Base-by-base conservation (phyloP, 2,113 vertebrate genomes). In the Thryonomys swinderianus region DNA sequence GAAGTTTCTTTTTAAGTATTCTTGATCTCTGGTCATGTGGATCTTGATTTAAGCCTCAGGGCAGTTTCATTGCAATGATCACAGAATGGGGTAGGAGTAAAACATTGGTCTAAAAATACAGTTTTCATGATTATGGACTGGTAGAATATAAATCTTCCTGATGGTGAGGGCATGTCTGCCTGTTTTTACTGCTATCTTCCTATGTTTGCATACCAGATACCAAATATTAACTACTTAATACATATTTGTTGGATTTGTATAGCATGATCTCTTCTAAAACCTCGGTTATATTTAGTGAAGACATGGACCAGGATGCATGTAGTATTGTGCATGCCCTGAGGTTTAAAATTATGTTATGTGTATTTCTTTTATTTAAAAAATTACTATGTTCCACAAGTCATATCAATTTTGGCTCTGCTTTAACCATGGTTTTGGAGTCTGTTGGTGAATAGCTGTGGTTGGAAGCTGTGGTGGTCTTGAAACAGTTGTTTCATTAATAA, bases 371-470 rank as follows among this genome's bases (percentile, higher is more conserved):
- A 71, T 20, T 30, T 59, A 83, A 94, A 85, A 88, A 55, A 66
- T 81, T 61, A 30, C 93, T 91, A 20, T 90, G 84, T 88, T 91
- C 76, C 42, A 16, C 37, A 79, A 78, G 34, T 59, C 59, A 61
- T 92, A 30, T 82, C 40, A 85, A 76, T 81, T 92, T 76, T 62
- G 55, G 45, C 53, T 76, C 20, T 94, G n/a, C 13, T 92, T 92
- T 92, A 87, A 79, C 94, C 34, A 66, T 90, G 42, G 37, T 93
- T 96, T 88, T 93, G 90, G 76, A 94, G 87, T 90, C 81, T 73
- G 0, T 73, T 95, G 53, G 76, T 95, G 73, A 95, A 34, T 34
- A 93, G 45, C 69, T 92, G 34, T 91, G 55, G 37, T 86, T 67
- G n/a, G 66, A n/a, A 67, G 66, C 34, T 67, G 45, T 88, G 57